These are phyloP conservation scores for Atherinomorus stipes DNA, from an alignment of 2,113 vertebrate genomes.

Conservation along the genomic window DNA sequence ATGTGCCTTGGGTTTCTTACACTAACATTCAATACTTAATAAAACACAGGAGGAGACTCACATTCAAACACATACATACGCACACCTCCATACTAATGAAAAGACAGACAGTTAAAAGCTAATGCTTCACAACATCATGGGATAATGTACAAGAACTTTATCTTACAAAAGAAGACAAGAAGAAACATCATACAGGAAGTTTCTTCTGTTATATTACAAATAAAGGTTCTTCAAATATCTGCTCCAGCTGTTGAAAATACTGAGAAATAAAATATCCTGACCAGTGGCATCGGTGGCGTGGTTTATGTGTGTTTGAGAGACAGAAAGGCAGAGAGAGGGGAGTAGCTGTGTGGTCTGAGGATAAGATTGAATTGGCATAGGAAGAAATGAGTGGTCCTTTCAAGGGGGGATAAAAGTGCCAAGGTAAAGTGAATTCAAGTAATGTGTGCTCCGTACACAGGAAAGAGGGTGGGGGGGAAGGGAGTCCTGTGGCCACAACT, in stretches of 20 bases:
- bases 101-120: constrained; percentile 64
- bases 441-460: constrained; percentile 81
- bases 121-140: constrained; percentile 81
- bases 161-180: constrained; percentile 37
- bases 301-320: constrained; percentile 38
- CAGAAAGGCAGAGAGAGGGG: background rate
- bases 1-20: constrained; percentile 63
- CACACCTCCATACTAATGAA: constrained; percentile 27
- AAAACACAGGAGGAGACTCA: constrained; percentile 50
- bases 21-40: constrained; percentile 82
- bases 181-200: constrained; percentile 52
- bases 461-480: constrained; percentile 39
- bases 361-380: constrained; percentile 55
- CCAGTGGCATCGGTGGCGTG: constrained; percentile 33
- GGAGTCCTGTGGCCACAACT: constrained; percentile 48
- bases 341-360: constrained; percentile 44
- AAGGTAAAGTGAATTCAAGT: constrained; percentile 88
- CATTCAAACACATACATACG: constrained; percentile 32
- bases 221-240: constrained; percentile 50
- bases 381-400: constrained; percentile 61
- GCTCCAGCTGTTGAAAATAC: constrained; percentile 51
- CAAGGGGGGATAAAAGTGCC: constrained; percentile 83
- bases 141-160: constrained; percentile 76
- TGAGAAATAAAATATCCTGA: constrained; percentile 56
- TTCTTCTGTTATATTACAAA: constrained; percentile 74